These are phyloP conservation scores for Axinella damicornis DNA, from an alignment of 37 sponge, comb jelly and placozoan genomes.

Conservation along the genomic window DNA sequence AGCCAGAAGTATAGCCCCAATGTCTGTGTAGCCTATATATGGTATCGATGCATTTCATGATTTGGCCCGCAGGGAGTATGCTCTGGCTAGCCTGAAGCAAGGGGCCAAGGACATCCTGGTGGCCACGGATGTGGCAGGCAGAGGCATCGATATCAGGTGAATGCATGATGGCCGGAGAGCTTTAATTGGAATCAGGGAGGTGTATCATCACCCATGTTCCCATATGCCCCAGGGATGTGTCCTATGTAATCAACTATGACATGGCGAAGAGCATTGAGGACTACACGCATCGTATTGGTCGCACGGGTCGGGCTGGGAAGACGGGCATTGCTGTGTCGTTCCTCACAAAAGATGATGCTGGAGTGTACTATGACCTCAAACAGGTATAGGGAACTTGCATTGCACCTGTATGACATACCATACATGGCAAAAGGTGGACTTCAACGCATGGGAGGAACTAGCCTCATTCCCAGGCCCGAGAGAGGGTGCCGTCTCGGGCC, in stretches of 20 bases:
- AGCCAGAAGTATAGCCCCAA: no score
- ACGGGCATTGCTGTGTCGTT: constrained; percentile 93
- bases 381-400: constrained; percentile 45
- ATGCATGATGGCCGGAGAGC: neutral
- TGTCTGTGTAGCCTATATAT: neutral
- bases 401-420: no score
- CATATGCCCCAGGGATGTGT: constrained; percentile 81
- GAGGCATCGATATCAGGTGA: constrained; percentile 97
- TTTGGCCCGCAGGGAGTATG: constrained; percentile 84
- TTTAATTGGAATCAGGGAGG: neutral
- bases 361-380: constrained; percentile 94
- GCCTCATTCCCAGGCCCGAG: no score
- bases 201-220: neutral
- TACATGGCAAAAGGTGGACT: no score
- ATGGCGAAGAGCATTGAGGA: constrained; percentile 98
- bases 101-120: constrained; percentile 97
- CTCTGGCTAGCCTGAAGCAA: constrained; percentile 90
- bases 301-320: constrained; percentile 97
- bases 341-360: constrained; percentile 96
- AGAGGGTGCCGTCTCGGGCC: no score
- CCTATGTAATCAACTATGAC: constrained; percentile 98
- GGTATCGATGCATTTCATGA: no score
- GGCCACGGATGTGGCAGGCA: constrained; percentile 99
- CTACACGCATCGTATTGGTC: constrained; percentile 97
- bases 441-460: no score